These are phyloP conservation scores for Rotaria socialis DNA, from an alignment of 2,888 invertebrate species.

Conservation along the genomic window DNA sequence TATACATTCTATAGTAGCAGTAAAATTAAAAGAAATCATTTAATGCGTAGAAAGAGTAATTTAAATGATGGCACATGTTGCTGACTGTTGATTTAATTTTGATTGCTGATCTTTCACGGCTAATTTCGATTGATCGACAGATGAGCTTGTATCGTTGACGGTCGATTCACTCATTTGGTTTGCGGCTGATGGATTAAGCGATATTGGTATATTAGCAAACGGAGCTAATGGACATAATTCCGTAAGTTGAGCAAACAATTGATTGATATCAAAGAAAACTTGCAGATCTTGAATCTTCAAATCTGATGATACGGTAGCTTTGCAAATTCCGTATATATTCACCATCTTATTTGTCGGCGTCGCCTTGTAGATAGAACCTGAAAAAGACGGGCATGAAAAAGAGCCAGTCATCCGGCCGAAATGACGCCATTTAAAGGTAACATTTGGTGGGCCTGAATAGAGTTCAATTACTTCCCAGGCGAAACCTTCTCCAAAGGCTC, in stretches of 20 bases:
- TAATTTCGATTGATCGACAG: no score
- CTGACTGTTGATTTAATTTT: no score
- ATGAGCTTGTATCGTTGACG: no score
- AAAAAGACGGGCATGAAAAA: conserved; percentile 45
- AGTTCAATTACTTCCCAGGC: conserved; percentile 51
- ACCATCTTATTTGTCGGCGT: conserved; percentile 49
- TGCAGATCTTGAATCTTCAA: conserved; percentile 49
- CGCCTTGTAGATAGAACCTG: neutral
- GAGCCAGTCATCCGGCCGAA: conserved; percentile 52
- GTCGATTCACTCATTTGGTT: no score
- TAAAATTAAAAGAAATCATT: no score
- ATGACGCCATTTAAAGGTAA: conserved; percentile 54
- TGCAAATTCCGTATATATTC: conserved; percentile 49
- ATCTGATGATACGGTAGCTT: conserved; percentile 48
- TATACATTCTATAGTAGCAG: no score
- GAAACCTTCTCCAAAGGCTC: conserved; percentile 49
- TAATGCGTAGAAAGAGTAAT: no score
- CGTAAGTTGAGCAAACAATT: neutral
- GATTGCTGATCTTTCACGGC: no score
- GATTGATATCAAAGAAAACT: conserved; percentile 49
- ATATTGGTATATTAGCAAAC: neutral
- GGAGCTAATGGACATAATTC: neutral
- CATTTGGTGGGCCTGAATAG: conserved; percentile 52
- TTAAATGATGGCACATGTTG: no score
- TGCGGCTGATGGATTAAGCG: no score